These are phyloP conservation scores for Hestina assimilis DNA, from an alignment of 1,140 invertebrate genomes.

Conservation along the genomic window DNA sequence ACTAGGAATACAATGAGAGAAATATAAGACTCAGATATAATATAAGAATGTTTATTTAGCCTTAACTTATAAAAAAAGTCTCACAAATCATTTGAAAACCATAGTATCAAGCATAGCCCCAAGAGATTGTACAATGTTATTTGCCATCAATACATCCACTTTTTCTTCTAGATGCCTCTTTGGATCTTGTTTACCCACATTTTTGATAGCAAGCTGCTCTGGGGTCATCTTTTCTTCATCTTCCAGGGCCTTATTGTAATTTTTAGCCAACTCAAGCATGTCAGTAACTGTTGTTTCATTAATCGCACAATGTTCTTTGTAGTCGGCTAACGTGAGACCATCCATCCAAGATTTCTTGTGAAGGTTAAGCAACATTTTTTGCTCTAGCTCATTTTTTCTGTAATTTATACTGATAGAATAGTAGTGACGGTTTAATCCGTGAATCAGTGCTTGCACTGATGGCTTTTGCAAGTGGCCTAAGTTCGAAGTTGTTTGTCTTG, in stretches of 20 bases:
- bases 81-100: slow-evolving; percentile 85
- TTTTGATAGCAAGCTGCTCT: slow-evolving; percentile 99
- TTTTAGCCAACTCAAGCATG: slow-evolving; percentile 98
- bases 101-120: slow-evolving; percentile 99
- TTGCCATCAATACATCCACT: slow-evolving; percentile 97
- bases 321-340: slow-evolving; percentile 96
- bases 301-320: slow-evolving; percentile 94
- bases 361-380: slow-evolving; percentile 99
- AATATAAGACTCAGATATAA: slow-evolving; percentile 46
- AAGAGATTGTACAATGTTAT: slow-evolving; percentile 99
- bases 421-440: slow-evolving; percentile 99
- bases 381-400: slow-evolving; percentile 98
- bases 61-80: slow-evolving; percentile 29
- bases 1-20: slow-evolving; percentile 27
- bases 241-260: slow-evolving; percentile 99
- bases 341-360: slow-evolving; percentile 99
- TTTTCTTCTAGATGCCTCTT: slow-evolving; percentile 99
- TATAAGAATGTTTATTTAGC: slow-evolving; percentile 41
- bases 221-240: slow-evolving; percentile 99
- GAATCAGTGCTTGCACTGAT: slow-evolving; percentile 99
- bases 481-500: slow-evolving; percentile 99
- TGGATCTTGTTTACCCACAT: slow-evolving; percentile 99
- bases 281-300: slow-evolving; percentile 96
- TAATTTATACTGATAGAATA: slow-evolving; percentile 99
- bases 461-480: slow-evolving; percentile 99